Base-by-base conservation (phyloP, 2,797 vertebrate species). In the Sebastes kiyomatsui region DNA sequence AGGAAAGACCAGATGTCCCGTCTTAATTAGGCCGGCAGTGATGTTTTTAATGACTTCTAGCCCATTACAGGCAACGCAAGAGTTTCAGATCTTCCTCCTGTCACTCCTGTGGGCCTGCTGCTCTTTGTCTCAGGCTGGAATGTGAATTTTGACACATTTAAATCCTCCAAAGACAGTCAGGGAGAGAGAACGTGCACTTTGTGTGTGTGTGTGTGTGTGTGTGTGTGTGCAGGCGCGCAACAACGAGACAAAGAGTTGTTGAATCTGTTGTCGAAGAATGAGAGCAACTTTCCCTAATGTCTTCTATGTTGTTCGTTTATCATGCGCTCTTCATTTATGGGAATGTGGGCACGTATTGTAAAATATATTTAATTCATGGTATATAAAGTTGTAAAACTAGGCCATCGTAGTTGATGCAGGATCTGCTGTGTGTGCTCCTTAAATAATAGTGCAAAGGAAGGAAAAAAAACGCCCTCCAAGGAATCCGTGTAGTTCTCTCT, bases 11-110 rank as follows among this genome's bases (percentile, higher is more conserved):
- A 96, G 95, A 96, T 96, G 95, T 96, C 95, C 94, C 93, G 83
- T 95, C 95, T 95, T 96, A 96, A 96, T 96, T 96, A 96, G 95
- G 95, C 94, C 93, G 86, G 93, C 94, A 94, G 94, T 95, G 94
- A 95, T 96, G 94, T 95, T 96, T 95, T 96, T 96, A 95, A 96
- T 95, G 95, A 96, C 95, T 96, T 96, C 92, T 94, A 94, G 92
- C 89, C 93, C 95, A 95, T 95, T 95, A 94, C 93, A 91, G 90
- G 89, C 90, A 85, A 93, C 78, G 85, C 86, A 91, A 87, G 92
- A 87, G 83, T 91, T 87, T 92, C 88, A 93, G 91, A 95, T 94
- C 93, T 94, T 94, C 85, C 86, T 94, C 88, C 90, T 90, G 91
- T 95, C 93, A 92, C 80, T 93, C 90, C 88, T 93, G 75, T 79